Evolutionary conservation across 2,797 vertebrate genomes (phyloP).

Genomic region (Phoxinus dragarum): DNA sequence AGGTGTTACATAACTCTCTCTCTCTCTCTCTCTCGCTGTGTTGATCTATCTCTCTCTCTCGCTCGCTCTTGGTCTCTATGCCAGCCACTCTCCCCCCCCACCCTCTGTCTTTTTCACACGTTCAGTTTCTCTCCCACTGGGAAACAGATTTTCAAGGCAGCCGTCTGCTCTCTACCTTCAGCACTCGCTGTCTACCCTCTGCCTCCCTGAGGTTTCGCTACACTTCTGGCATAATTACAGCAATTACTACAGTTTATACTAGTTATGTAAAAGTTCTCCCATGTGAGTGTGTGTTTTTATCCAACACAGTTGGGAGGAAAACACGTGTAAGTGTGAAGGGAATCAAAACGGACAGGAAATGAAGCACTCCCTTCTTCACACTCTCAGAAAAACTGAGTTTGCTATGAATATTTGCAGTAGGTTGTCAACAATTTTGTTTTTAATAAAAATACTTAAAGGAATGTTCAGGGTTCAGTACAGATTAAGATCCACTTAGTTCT

Average conservation of each 20-base stretch:
- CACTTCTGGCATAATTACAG: conserved; percentile 47
- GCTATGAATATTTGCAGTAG: neutral
- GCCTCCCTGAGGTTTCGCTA: conserved; percentile 47
- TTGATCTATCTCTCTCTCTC: conserved; percentile 21
- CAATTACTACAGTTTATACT: conserved; percentile 49
- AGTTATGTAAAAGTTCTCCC: conserved; percentile 56
- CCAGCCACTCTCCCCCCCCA: conserved; percentile 39
- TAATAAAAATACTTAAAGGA: neutral
- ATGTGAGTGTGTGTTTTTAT: conserved; percentile 33
- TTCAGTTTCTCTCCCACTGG: conserved; percentile 56
- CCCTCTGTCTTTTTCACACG: conserved; percentile 34
- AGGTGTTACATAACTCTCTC: conserved; percentile 53
- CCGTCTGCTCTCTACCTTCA: conserved; percentile 41
- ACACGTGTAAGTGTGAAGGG: neutral
- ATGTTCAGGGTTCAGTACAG: neutral
- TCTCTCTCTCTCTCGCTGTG: conserved; percentile 12
- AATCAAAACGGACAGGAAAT: conserved; percentile 15
- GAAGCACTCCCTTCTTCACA: neutral
- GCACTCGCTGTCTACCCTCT: conserved; percentile 37
- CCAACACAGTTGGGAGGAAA: neutral
- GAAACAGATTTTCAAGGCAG: conserved; percentile 53
- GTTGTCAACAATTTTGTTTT: neutral
- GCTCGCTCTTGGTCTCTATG: conserved; percentile 25
- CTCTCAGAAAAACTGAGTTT: neutral
- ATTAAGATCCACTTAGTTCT: neutral